phyloP scores from a whole-genome alignment of 2,888 invertebrate genomes.

The Cephus runcator region DNA sequence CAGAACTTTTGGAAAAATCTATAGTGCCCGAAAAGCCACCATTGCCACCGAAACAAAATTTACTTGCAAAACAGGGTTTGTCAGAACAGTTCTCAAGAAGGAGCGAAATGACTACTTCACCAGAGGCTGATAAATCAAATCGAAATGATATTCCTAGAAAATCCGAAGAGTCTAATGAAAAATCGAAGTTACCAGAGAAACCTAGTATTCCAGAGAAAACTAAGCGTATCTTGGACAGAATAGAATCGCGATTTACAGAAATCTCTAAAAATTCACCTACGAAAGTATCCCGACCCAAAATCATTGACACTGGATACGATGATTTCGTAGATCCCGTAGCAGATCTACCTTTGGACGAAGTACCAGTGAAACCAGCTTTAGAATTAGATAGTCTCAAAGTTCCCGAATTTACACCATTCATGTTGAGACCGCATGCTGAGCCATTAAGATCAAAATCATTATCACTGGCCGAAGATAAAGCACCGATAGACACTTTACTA shows the following conservation, averaged over 20 bases:
- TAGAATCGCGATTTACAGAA: conserved; percentile 58
- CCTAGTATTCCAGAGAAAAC: conserved; percentile 63
- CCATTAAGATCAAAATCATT: conserved; percentile 60
- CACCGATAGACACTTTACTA: conserved; percentile 59
- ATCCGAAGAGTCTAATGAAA: conserved; percentile 26
- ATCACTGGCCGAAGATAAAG: conserved; percentile 62
- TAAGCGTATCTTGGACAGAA: conserved; percentile 59
- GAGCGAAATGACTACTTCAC: neutral
- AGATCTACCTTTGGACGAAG: conserved; percentile 60
- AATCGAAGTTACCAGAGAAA: conserved; percentile 49
- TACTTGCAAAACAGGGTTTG: conserved; percentile 17
- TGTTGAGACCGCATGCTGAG: conserved; percentile 59
- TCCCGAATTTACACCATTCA: conserved; percentile 60
- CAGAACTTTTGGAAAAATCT: conserved; percentile 25
- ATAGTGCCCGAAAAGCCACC: conserved; percentile 32
- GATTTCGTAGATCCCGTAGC: conserved; percentile 64
- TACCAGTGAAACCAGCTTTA: conserved; percentile 58
- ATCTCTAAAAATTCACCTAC: conserved; percentile 49
- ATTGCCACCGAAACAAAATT: conserved; percentile 31
- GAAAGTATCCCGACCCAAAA: conserved; percentile 52
- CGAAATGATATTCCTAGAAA: conserved; percentile 9
- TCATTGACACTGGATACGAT: conserved; percentile 61
- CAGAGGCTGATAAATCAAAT: neutral
- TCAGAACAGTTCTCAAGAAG: conserved; percentile 10
- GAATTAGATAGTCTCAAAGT: conserved; percentile 62